phyloP scores from a whole-genome alignment of 1,140 invertebrate genomes.

The Geopemphigus sp. region DNA sequence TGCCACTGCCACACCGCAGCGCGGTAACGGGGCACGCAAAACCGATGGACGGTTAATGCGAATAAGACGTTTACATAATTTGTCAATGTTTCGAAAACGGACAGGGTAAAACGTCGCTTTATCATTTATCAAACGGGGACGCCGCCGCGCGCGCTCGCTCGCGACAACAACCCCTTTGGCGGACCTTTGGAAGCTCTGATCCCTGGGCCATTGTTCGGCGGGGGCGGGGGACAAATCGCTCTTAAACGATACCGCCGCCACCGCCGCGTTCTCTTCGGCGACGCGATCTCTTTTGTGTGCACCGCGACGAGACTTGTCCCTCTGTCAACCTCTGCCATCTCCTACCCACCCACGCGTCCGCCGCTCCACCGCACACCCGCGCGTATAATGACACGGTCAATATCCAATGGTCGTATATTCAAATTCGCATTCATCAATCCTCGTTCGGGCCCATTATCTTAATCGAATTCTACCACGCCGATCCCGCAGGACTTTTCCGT shows the following conservation, averaged over 20 bases:
- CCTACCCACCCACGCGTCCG: no score
- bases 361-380: background rate
- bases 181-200: constrained; percentile 41
- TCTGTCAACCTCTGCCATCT: background rate
- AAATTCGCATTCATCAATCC: constrained; percentile 48
- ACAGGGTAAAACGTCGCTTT: constrained; percentile 47
- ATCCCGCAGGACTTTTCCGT: constrained; percentile 20
- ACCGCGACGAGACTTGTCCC: no score
- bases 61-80: constrained; percentile 49
- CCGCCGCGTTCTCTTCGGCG: background rate
- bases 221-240: constrained; percentile 40
- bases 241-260: constrained; percentile 39
- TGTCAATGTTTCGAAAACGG: constrained; percentile 48
- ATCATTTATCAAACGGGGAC: constrained; percentile 47
- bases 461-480: constrained; percentile 32
- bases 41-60: constrained; percentile 46
- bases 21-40: background rate
- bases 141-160: no score
- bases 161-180: constrained; percentile 25
- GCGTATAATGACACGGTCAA: constrained; percentile 30
- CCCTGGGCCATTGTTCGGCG: constrained; percentile 29
- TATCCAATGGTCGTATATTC: constrained; percentile 42
- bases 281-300: constrained; percentile 9
- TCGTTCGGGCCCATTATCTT: constrained; percentile 38
- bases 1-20: background rate